A percentile compares a stretch with the other conserved stretches of the same genome.
phyloP scores from a whole-genome alignment of 2,113 vertebrate species.

The Nothocercus nigrocapillus region DNA sequence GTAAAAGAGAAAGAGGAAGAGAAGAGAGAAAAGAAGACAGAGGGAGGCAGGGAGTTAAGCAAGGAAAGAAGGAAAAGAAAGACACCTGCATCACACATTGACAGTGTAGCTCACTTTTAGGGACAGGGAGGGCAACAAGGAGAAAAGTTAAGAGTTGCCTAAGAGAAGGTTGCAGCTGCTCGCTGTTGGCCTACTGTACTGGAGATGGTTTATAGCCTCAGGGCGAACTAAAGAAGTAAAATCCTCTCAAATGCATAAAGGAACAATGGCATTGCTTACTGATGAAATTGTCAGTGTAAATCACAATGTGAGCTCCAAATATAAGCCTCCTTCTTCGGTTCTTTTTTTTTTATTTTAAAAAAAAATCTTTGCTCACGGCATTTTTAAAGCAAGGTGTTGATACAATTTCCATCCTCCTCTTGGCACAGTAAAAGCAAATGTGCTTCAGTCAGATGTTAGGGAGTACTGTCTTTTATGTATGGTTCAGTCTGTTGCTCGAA shows the following conservation, averaged over 20 bases:
- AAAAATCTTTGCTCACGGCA: slow-evolving; percentile 1
- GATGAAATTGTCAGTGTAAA: not conserved
- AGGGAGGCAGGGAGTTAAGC: rapidly evolving
- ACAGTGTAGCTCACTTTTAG: not conserved
- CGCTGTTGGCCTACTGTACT: not conserved
- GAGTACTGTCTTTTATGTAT: slow-evolving; percentile 33
- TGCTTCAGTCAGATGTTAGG: slow-evolving; percentile 52
- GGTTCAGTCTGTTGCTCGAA: slow-evolving; percentile 35
- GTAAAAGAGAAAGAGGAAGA: not conserved
- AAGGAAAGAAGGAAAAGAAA: not conserved
- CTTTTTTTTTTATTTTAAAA: not conserved
- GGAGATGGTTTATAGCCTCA: not conserved
- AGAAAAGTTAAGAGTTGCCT: not conserved
- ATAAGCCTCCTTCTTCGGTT: not conserved
- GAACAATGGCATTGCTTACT: not conserved
- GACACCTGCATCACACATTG: not conserved
- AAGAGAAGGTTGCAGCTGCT: not conserved
- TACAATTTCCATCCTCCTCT: slow-evolving; percentile 26
- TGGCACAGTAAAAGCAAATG: slow-evolving; percentile 38
- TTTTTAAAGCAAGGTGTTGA: slow-evolving; percentile 50
- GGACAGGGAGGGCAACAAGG: not conserved
- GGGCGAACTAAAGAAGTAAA: not conserved
- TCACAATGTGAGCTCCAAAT: slow-evolving; percentile 11
- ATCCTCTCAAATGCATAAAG: not conserved
- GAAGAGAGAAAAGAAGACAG: not conserved